Evolutionary conservation across 2,113 vertebrate genomes (phyloP).

Genomic region (Helogale parvula): DNA sequence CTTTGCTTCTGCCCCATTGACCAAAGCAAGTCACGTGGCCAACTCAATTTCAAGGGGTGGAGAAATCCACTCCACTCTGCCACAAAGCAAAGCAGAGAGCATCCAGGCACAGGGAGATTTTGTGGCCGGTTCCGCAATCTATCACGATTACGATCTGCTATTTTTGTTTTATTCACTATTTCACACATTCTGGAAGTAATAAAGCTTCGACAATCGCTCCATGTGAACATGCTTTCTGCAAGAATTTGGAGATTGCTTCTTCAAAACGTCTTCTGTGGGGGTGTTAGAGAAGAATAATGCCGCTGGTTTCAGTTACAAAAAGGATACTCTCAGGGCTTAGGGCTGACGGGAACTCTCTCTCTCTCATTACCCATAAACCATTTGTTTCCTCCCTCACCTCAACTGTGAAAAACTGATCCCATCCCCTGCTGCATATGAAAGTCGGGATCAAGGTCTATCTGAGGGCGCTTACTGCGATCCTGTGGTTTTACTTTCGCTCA

Average conservation of each 20-base stretch:
- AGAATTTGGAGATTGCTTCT: neutral
- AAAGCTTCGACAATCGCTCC: neutral
- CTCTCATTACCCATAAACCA: neutral
- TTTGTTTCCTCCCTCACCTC: neutral
- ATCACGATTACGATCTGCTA: neutral
- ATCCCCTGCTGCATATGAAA: neutral
- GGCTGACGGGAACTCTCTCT: neutral
- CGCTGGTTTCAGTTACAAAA: neutral
- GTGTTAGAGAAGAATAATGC: neutral
- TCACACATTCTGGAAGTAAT: constrained; percentile 8
- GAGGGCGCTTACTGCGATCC: too few species aligned
- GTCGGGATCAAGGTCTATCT: neutral
- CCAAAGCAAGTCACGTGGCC: neutral
- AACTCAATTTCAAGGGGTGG: neutral
- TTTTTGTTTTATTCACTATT: neutral
- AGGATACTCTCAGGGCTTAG: neutral
- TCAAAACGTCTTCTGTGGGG: neutral
- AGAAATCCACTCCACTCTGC: neutral
- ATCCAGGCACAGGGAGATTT: neutral
- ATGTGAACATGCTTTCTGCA: neutral
- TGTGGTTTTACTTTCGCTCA: neutral
- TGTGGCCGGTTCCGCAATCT: neutral
- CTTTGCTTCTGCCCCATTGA: neutral
- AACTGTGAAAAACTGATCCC: neutral
- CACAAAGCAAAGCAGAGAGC: accelerated